phyloP scores from a whole-genome alignment of 1,140 invertebrate genomes.

The Drosophila sucinea region DNA sequence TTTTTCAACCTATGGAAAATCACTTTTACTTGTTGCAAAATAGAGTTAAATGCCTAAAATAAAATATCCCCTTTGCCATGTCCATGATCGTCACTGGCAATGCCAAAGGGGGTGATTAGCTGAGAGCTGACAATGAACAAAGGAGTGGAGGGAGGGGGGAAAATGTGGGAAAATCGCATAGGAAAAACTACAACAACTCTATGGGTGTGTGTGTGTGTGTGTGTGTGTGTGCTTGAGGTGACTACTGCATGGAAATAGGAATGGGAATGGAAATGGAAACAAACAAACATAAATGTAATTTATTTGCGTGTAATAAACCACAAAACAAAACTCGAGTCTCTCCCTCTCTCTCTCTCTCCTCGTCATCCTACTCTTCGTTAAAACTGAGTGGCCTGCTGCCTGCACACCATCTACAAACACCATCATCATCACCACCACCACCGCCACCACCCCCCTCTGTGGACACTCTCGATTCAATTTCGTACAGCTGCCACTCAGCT shows the following conservation, averaged over 20 bases:
- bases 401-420: constrained; percentile 25
- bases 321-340: constrained; percentile 64
- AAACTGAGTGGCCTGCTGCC: constrained; percentile 1
- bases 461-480: constrained; percentile 52
- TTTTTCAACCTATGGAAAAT: too few species aligned
- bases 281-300: constrained; percentile 78
- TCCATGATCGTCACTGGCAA: constrained; percentile 3
- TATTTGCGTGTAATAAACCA: constrained; percentile 81
- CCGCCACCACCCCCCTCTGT: constrained; percentile 17
- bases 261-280: constrained; percentile 55
- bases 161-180: constrained; percentile 64
- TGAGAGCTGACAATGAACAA: constrained; percentile 18
- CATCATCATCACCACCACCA: constrained; percentile 1
- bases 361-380: not conserved
- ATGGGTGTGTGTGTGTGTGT: constrained; percentile 14
- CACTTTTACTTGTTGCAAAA: not conserved
- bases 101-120: constrained; percentile 46
- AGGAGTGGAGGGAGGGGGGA: constrained; percentile 18
- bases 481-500: constrained; percentile 57
- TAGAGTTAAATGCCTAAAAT: not conserved
- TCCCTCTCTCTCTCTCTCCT: not conserved
- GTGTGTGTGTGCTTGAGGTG: constrained; percentile 16
- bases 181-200: constrained; percentile 61
- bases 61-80: not conserved
- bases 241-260: constrained; percentile 5